A percentile compares a stretch with the other conserved stretches of the same genome.
phyloP scores from a whole-genome alignment of 2,797 vertebrate species.

The Sorex maritimensis region DNA sequence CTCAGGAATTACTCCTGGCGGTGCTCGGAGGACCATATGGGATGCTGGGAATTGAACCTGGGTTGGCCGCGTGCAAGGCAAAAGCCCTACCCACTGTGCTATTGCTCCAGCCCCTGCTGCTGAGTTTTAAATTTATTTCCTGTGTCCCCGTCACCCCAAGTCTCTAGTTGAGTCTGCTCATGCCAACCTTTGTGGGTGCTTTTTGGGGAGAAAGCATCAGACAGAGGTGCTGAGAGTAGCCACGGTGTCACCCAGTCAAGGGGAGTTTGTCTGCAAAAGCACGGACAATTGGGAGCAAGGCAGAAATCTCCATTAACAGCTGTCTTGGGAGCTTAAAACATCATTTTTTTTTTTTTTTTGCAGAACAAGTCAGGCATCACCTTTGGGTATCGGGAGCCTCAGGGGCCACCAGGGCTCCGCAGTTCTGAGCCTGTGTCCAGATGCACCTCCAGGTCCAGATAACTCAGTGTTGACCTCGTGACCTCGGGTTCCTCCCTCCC shows the following conservation, averaged over 20 bases:
- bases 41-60: too few species aligned
- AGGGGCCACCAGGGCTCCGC: background rate
- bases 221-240: background rate
- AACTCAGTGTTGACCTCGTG: background rate
- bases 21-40: too few species aligned
- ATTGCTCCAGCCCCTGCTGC: background rate
- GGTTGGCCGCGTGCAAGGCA: too few species aligned
- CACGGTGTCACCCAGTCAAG: too few species aligned
- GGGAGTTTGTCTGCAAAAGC: background rate
- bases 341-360: background rate
- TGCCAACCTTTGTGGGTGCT: background rate
- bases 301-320: background rate
- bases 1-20: too few species aligned
- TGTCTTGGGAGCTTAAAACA: background rate
- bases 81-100: too few species aligned
- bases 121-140: background rate
- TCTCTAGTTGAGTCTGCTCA: background rate
- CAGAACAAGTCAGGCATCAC: background rate
- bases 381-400: background rate
- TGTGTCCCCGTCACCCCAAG: background rate
- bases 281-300: background rate
- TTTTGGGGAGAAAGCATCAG: background rate
- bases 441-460: background rate
- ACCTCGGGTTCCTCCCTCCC: background rate
- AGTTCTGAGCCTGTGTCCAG: too few species aligned